Conservation (phyloP, 30 jellyfish, hydroid and myxozoan genomes). For the Aurelia sp. region DNA sequence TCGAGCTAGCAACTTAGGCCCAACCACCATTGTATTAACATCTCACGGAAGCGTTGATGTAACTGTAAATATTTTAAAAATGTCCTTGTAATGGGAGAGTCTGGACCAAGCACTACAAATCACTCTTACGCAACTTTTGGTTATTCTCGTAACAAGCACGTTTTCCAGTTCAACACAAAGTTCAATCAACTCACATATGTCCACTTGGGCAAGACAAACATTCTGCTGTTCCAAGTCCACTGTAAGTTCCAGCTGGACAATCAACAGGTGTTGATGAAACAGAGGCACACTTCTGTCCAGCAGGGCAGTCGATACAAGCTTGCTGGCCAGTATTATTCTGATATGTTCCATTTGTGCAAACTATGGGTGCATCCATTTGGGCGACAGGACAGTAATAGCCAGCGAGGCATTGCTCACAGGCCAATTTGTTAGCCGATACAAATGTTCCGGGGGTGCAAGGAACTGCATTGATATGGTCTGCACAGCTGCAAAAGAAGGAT, state of each 20-base stretch:
- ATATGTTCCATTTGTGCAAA: constrained; percentile 86
- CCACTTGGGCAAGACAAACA: constrained; percentile 77
- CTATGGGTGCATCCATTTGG: constrained; percentile 59
- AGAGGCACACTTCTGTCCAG: constrained; percentile 38
- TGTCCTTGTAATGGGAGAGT: no score
- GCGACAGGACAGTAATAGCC: constrained; percentile 69
- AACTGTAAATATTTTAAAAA: no score
- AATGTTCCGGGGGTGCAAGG: constrained; percentile 41
- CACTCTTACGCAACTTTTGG: no score
- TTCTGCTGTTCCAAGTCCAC: constrained; percentile 48
- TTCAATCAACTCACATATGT: constrained; percentile 25
- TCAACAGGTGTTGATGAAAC: constrained; percentile 35
- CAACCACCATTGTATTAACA: no score
- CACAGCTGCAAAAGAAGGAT: constrained; percentile 1
- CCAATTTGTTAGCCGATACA: constrained; percentile 41
- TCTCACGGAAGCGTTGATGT: no score
- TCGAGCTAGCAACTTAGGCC: no score
- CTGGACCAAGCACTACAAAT: no score
- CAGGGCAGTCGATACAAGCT: constrained; percentile 67
- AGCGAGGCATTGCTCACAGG: constrained; percentile 78
- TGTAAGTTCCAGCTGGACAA: constrained; percentile 68
- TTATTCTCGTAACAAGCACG: no score
- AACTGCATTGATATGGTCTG: constrained; percentile 9
- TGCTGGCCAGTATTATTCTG: constrained; percentile 76
- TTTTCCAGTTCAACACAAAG: neutral